Percentiles rank a stretch among this genome's conserved stretches.
These are phyloP conservation scores for Cisticola juncidis DNA, from an alignment of 2,113 vertebrate species.

Conservation along the genomic window DNA sequence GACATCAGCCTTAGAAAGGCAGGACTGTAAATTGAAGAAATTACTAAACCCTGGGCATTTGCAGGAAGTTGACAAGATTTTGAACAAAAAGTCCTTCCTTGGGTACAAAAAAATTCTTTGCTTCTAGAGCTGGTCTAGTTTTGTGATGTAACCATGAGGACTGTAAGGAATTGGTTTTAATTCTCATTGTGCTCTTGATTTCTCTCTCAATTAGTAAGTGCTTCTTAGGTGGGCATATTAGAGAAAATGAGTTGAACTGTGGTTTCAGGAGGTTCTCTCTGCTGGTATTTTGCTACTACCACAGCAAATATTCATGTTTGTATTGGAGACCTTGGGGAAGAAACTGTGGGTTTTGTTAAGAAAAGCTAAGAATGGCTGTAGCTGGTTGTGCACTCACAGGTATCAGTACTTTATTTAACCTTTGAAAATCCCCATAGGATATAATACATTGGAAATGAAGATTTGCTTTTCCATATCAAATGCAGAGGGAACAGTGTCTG, in stretches of 20 bases:
- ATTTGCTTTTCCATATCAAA: not conserved
- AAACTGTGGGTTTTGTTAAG: not conserved
- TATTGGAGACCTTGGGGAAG: not conserved
- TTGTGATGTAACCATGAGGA: not conserved
- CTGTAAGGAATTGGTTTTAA: accelerated
- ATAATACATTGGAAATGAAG: not conserved
- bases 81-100: not conserved
- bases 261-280: not conserved
- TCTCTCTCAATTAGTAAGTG: not conserved
- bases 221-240: not conserved
- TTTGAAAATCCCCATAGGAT: not conserved
- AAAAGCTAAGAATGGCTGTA: not conserved
- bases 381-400: not conserved
- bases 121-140: not conserved
- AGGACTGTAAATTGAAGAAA: not conserved
- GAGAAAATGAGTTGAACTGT: not conserved
- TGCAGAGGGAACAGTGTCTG: not conserved
- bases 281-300: not conserved
- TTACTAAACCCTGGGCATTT: not conserved
- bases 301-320: not conserved
- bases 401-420: not conserved
- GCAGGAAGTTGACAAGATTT: not conserved
- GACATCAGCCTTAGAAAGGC: not conserved
- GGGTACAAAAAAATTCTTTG: not conserved
- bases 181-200: not conserved